These are phyloP conservation scores for Ricordea florida DNA, from an alignment of 92 coral and sea anemone genomes.

Conservation along the genomic window DNA sequence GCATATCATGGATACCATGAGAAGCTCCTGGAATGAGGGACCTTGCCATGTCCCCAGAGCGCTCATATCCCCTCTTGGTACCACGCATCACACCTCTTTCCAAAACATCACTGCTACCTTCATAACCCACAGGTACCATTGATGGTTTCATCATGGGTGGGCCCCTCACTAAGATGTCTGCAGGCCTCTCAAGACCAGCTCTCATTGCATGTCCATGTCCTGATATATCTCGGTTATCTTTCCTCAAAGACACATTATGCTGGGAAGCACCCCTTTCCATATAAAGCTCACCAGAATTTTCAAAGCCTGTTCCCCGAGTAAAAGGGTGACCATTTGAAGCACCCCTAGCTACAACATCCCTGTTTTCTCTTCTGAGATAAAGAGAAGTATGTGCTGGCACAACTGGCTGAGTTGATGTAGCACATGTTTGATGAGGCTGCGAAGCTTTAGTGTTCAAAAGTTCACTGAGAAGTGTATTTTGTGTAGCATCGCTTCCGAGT, in stretches of 20 bases:
- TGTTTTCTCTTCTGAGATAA: background rate
- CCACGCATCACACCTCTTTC: slow-evolving; percentile 7
- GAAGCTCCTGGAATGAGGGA: too few relatives aligned
- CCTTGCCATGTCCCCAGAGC: slow-evolving; percentile 9
- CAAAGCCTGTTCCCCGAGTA: background rate
- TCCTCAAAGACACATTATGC: too few relatives aligned
- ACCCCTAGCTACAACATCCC: slow-evolving; percentile 62
- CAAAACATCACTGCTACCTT: background rate
- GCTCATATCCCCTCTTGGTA: slow-evolving; percentile 22
- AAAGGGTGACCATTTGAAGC: background rate
- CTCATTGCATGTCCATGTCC: background rate
- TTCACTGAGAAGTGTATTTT: slow-evolving; percentile 87
- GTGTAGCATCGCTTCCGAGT: slow-evolving; percentile 82
- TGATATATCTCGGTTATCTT: too few relatives aligned
- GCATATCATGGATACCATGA: too few relatives aligned
- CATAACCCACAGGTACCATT: too few relatives aligned
- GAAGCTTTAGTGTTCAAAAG: slow-evolving; percentile 70
- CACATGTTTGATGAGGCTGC: slow-evolving; percentile 21
- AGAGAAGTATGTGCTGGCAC: background rate
- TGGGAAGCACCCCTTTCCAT: background rate
- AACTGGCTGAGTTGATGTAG: background rate
- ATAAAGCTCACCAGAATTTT: background rate
- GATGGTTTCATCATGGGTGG: too few relatives aligned
- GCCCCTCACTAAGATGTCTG: background rate
- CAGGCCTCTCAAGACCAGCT: background rate